Percentiles rank a stretch among this genome's conserved stretches.
These are phyloP conservation scores for Tragelaphus imberbis DNA, from an alignment of 2,113 vertebrate species.

Conservation along the genomic window DNA sequence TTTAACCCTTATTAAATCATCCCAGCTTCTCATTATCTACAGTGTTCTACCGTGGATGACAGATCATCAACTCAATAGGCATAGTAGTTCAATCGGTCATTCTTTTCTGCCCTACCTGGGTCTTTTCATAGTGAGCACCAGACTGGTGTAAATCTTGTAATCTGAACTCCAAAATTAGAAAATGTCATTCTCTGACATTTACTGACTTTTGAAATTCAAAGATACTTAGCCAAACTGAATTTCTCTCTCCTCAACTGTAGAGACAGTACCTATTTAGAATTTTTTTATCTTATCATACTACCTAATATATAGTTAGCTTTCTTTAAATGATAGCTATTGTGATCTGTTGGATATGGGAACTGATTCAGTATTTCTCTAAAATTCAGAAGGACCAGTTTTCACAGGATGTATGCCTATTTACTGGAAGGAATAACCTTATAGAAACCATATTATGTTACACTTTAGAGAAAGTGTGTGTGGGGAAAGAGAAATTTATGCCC, in stretches of 20 bases:
- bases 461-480: background rate
- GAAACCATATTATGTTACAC: background rate
- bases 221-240: background rate
- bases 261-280: background rate
- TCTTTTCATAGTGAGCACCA: background rate
- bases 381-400: background rate
- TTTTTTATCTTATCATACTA: background rate
- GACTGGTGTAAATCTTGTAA: background rate
- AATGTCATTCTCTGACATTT: background rate
- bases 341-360: background rate
- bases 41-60: background rate
- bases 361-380: background rate
- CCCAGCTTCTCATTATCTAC: background rate
- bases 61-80: background rate
- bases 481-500: background rate
- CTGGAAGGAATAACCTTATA: background rate
- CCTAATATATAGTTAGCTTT: background rate
- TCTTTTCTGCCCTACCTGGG: background rate
- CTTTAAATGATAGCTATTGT: background rate
- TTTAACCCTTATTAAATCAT: background rate
- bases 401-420: background rate
- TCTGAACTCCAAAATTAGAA: background rate
- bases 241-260: background rate
- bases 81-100: background rate
- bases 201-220: background rate